Evolutionary conservation across 2,797 vertebrate species (phyloP).

Genomic region (Chloroceryle amazona): DNA sequence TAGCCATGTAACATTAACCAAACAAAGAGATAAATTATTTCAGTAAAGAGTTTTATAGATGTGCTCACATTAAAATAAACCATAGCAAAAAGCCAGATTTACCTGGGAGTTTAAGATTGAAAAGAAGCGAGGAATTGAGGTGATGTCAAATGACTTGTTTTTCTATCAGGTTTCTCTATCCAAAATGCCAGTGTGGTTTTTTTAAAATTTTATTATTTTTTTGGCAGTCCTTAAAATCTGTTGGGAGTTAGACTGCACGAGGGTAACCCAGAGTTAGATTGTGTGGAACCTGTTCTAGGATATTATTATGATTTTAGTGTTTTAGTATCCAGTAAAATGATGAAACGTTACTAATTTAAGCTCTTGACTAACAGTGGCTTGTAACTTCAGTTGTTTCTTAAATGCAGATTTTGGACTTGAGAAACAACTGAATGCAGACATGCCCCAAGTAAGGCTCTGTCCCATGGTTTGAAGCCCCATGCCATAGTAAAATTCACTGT

Average conservation of each 20-base stretch:
- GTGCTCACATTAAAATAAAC: neutral
- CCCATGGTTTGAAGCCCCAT: neutral
- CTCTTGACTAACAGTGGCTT: neutral
- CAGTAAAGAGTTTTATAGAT: neutral
- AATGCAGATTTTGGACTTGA: neutral
- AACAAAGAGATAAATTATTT: neutral
- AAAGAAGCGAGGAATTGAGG: neutral
- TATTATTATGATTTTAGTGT: neutral
- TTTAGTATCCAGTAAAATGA: neutral
- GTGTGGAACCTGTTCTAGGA: rapidly evolving
- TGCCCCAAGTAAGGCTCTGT: neutral
- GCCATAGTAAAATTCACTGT: neutral
- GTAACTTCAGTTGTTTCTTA: neutral
- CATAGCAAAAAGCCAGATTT: neutral
- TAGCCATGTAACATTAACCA: neutral
- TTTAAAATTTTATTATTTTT: neutral
- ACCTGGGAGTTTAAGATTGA: neutral
- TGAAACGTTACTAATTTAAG: neutral
- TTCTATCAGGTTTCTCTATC: rapidly evolving
- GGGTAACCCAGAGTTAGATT: neutral
- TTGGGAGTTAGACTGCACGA: neutral
- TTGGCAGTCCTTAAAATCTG: neutral
- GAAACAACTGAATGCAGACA: neutral
- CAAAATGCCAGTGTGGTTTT: neutral
- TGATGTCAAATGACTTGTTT: neutral